Evolutionary conservation across 2,888 invertebrate genomes (phyloP), one percentile per base, ranked within the genome.

Genomic region (Ophonus ardosiacus): DNA sequence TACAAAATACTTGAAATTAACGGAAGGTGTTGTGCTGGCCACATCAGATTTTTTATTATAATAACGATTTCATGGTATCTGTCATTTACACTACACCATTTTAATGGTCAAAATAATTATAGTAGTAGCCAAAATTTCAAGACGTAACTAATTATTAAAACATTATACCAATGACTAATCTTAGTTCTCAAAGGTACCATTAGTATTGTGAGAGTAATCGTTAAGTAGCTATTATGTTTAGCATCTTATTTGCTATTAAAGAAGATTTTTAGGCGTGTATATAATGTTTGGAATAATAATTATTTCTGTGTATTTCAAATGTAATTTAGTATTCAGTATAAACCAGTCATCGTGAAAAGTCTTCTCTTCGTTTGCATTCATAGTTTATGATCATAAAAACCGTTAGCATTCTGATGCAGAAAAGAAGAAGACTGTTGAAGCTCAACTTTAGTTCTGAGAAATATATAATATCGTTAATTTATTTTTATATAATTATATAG

Each of bases 101-200:
- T 18, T 74, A 43, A 74, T 74, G 71, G 71, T 40, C 18, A 74
- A 6, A 17, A 17, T 74, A 68, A 68, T 68, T 68, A 68, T 68
- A 43, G 40, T 43, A 43, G 71, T 74, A 74, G 43, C 43, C 71
- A 18, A 18, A 15, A 31, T 68, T n/a, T 13, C 10, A 65, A 65
- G 65, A 68, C 15, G n/a, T 13, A 13, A 63, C 18, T 38, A 31
- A 68, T 68, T 68, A 68, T 68, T 40, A 68, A 15, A 38, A 38
- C 68, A 68, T 68, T 68, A 68, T 40, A 68, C 38, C 24, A 7
- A 15, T 15, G 68, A 0, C 15, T 68, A 38, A 15, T 38, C 10
- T 68, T 4, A 5, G 24, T 18, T 21, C 24, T 38, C 68, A 68
- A 31, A 63, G 18, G 24, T 63, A 63, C 7, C 24, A 63, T 21